Base-by-base conservation (phyloP, 2,888 invertebrate species). In the Hydrotaea cyrtoneurina region DNA sequence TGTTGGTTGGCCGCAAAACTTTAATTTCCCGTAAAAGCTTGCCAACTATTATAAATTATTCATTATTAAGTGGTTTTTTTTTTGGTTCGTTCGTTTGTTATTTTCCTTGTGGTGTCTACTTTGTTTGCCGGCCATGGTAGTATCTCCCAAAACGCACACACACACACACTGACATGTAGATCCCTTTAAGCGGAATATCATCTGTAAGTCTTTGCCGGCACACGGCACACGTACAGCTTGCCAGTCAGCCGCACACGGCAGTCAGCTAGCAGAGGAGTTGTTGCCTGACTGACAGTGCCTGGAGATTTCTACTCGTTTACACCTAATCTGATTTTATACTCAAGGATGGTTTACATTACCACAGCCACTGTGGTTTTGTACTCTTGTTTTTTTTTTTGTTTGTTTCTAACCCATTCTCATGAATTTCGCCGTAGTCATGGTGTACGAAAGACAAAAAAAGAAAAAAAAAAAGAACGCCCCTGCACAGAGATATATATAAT, bases 241-340 rank as follows among this genome's bases (percentile, higher is more conserved):
- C n/a, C n/a, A n/a, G n/a, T n/a, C n/a, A n/a, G 15, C 2, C n/a
- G 53, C 73, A 57, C 77, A 74, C 79, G 43, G 13, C 64, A 66
- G 39, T 17, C 74, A 43, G 59, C 36, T 21, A 43, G 1, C 59
- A 21, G 13, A 79, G 78, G 17, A 55, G 50, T 78, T 80, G 82
- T 53, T 80, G 76, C 71, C 78, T 80, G 78, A 36, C 74, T 79
- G 83, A 73, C 83, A 83, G 77, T 81, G 82, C 80, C 79, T 81
- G 80, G 80, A 81, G 83, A 78, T 84, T 86, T 84, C 80, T 85
- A 87, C 89, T 90, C 90, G 89, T 90, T 91, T 90, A 89, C 90
- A 90, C 91, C 91, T 91, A 90, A 90, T 90, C 90, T 90, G 90
- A 90, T 91, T 90, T 90, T 90, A 75, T 91, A 88, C 85, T 77